Conservation (phyloP, 2,797 vertebrate genomes). For the Anguilla pacifica region DNA sequence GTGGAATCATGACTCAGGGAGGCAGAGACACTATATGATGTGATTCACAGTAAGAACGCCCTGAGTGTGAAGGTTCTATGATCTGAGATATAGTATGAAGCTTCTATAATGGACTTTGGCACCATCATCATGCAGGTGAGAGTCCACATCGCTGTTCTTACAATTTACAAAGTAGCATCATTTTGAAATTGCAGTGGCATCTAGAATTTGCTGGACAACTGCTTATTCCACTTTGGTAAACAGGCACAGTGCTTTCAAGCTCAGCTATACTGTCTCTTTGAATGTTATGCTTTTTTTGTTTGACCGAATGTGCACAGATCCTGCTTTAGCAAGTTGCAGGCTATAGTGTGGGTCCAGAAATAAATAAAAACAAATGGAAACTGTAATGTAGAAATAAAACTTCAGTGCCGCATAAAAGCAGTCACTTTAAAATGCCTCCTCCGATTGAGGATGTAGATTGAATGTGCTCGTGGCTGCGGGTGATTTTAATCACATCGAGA, state of each 20-base stretch:
- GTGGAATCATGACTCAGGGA: too few species aligned
- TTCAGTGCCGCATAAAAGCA: conserved; percentile 38
- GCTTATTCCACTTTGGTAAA: background rate
- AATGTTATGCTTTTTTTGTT: background rate
- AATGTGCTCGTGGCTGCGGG: background rate
- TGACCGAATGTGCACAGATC: background rate
- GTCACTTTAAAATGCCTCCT: background rate
- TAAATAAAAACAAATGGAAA: conserved; percentile 43
- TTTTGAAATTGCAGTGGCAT: background rate
- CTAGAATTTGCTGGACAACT: background rate
- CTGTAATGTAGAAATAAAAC: conserved; percentile 49
- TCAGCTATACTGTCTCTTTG: background rate
- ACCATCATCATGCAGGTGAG: background rate
- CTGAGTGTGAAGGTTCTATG: background rate
- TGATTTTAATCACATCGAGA: conserved; percentile 72
- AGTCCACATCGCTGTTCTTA: background rate
- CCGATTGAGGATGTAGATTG: conserved; percentile 41
- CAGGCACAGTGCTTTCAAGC: background rate
- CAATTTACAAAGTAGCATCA: background rate
- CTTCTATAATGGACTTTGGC: background rate
- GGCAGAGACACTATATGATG: background rate
- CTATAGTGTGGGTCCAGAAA: conserved; percentile 3
- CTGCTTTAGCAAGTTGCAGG: conserved; percentile 12
- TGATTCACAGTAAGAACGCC: background rate
- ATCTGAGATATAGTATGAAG: background rate